Evolutionary conservation across 2,888 invertebrate genomes (phyloP).

Genomic region (Alentia gelatinosa): DNA sequence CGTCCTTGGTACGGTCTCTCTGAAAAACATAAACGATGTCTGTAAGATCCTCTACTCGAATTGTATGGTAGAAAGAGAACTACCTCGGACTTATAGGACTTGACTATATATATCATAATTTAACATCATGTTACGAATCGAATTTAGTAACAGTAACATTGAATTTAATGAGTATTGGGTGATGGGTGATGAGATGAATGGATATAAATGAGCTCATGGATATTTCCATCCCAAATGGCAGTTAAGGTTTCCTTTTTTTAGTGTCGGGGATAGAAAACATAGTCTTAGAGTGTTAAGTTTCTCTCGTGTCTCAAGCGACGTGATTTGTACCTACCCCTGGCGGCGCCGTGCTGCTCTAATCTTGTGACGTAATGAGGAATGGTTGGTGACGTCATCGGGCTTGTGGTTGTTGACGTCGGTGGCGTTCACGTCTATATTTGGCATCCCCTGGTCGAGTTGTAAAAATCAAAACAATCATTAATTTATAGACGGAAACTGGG

Average conservation of each 20-base stretch:
- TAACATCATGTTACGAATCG: not conserved
- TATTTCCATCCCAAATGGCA: too few species aligned
- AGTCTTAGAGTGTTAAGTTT: not conserved
- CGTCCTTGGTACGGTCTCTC: not conserved
- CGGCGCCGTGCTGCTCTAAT: not conserved
- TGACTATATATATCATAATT: not conserved
- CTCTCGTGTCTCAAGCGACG: not conserved
- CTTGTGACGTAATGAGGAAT: not conserved
- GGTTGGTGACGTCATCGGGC: slow-evolving; percentile 22
- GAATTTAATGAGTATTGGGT: not conserved
- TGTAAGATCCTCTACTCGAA: not conserved
- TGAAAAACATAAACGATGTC: not conserved
- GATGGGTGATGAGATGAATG: not conserved
- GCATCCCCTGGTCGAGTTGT: slow-evolving; percentile 10
- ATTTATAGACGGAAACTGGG: too few species aligned
- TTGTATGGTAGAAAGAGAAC: not conserved
- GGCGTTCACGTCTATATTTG: not conserved
- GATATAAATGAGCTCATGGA: not conserved
- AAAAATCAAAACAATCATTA: too few species aligned
- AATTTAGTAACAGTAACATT: not conserved
- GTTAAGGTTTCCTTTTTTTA: too few species aligned
- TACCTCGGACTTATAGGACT: not conserved
- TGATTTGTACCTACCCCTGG: not conserved
- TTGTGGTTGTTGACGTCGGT: not conserved
- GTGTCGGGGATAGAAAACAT: not conserved